Conservation (phyloP, 2,797 vertebrate species). For the Typhlichthys subterraneus region DNA sequence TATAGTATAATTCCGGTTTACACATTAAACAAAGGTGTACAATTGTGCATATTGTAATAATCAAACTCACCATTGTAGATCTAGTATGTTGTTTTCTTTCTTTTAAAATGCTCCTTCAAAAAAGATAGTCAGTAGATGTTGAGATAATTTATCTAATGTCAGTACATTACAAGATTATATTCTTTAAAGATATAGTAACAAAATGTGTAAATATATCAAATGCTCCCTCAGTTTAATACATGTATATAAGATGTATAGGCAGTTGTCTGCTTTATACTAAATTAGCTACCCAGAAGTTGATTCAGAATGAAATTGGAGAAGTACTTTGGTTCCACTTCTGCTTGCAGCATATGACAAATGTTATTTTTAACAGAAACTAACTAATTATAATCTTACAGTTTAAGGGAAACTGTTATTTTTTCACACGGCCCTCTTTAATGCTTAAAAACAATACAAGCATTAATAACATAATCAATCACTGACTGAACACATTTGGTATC, state of each 20-base stretch:
- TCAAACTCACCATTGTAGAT: slow-evolving; percentile 64
- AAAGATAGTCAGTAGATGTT: neutral
- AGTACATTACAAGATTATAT: neutral
- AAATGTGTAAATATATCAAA: too few species aligned
- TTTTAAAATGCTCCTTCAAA: slow-evolving; percentile 14
- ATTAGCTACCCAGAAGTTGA: slow-evolving; percentile 1
- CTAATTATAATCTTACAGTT: neutral
- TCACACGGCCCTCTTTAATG: neutral
- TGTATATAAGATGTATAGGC: slow-evolving; percentile 1
- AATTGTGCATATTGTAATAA: neutral
- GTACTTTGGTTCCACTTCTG: slow-evolving; percentile 62
- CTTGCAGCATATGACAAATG: slow-evolving; percentile 9
- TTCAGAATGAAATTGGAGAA: slow-evolving; percentile 46
- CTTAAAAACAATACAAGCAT: neutral
- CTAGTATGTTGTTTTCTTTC: slow-evolving; percentile 1
- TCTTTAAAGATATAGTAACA: too few species aligned
- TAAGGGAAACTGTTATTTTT: neutral
- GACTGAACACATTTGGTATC: slow-evolving; percentile 2
- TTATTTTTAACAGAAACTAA: neutral
- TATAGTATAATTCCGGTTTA: too few species aligned
- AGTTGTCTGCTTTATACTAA: neutral
- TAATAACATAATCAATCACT: neutral
- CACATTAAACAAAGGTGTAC: too few species aligned
- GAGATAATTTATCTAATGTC: neutral
- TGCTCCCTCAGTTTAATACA: too few species aligned